These are phyloP conservation scores for Yponomeuta evonymella DNA, from an alignment of 2,888 invertebrate species.

Conservation along the genomic window DNA sequence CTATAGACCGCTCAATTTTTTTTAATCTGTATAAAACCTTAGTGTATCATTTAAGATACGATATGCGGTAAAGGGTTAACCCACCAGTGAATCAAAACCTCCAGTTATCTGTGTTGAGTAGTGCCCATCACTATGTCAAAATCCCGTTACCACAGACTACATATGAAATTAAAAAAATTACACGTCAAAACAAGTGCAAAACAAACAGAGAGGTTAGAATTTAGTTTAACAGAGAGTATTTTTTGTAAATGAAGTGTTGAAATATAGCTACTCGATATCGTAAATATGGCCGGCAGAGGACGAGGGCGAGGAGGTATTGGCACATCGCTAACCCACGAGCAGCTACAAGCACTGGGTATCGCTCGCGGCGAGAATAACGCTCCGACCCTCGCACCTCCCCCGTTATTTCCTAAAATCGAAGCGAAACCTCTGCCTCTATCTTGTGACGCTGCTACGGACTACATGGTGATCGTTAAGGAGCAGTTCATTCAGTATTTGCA, in stretches of 20 bases:
- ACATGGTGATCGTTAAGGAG: constrained; percentile 82
- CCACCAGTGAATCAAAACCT: too few relatives aligned
- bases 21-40: too few relatives aligned
- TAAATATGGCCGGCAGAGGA: constrained; percentile 61
- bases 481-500: constrained; percentile 83
- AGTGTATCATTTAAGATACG: too few relatives aligned
- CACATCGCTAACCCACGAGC: constrained; percentile 73
- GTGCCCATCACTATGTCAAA: too few relatives aligned
- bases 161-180: too few relatives aligned
- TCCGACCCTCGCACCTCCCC: constrained; percentile 73
- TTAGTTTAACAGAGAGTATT: neutral
- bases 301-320: constrained; percentile 69
- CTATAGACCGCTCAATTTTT: too few relatives aligned
- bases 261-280: neutral
- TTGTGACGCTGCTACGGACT: constrained; percentile 78
- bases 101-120: too few relatives aligned
- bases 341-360: constrained; percentile 74
- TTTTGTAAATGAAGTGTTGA: neutral
- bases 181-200: neutral
- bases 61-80: too few relatives aligned
- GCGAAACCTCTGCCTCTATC: constrained; percentile 71
- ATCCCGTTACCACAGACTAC: too few relatives aligned
- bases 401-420: constrained; percentile 77
- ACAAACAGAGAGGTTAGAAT: neutral
- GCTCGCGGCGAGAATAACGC: constrained; percentile 72